These are phyloP conservation scores for Myiotriccus ornatus DNA, from an alignment of 2,797 vertebrate species.

Conservation along the genomic window DNA sequence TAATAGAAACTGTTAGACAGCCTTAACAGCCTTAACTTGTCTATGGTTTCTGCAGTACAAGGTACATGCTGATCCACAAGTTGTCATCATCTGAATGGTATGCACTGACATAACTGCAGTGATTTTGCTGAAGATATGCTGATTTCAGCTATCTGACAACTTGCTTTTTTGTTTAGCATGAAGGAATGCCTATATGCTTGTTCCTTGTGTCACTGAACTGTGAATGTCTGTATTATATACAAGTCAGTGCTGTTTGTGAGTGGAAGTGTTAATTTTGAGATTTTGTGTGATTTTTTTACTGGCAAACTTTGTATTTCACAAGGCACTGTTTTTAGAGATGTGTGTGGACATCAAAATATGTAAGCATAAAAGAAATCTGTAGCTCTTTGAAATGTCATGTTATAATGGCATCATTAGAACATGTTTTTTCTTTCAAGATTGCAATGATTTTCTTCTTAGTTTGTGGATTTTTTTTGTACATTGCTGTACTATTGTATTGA, in stretches of 20 bases:
- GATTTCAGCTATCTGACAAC: background rate
- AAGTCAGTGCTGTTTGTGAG: background rate
- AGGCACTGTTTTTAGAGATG: background rate
- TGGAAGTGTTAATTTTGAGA: background rate
- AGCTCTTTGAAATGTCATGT: background rate
- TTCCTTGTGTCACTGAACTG: background rate
- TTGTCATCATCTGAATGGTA: background rate
- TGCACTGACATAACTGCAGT: background rate
- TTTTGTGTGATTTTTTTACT: background rate
- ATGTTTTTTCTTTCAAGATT: background rate
- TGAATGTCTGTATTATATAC: background rate
- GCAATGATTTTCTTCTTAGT: background rate
- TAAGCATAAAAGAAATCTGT: background rate
- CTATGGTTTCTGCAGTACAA: background rate
- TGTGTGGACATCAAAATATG: background rate
- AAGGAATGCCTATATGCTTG: fast-evolving
- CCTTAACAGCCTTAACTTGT: background rate
- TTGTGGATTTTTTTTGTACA: background rate
- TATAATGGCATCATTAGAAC: background rate
- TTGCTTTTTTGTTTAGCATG: background rate
- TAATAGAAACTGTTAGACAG: background rate
- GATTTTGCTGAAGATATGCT: background rate
- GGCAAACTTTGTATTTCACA: background rate
- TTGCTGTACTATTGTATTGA: background rate
- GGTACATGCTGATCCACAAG: background rate